These are phyloP conservation scores for Pseudorectes ferrugineus DNA, from an alignment of 2,113 vertebrate species.

Conservation along the genomic window DNA sequence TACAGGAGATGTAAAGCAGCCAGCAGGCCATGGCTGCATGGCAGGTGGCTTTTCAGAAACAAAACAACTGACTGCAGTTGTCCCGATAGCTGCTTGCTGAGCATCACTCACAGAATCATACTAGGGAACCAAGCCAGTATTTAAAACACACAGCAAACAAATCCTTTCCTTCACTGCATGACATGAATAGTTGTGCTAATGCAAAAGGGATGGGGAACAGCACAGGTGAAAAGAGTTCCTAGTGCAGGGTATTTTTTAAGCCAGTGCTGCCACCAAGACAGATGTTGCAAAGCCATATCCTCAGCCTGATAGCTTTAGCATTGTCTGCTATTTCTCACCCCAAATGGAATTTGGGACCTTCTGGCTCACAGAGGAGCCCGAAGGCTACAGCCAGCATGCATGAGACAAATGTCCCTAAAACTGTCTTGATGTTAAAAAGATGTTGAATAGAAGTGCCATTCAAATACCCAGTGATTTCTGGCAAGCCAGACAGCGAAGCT, in stretches of 20 bases:
- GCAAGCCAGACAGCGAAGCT: background rate
- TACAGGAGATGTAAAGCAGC: background rate
- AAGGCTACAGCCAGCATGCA: constrained; percentile 45
- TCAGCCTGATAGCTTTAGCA: background rate
- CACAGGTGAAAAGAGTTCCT: background rate
- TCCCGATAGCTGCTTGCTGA: background rate
- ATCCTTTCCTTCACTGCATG: background rate
- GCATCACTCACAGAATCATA: accelerated
- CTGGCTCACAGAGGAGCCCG: constrained; percentile 40
- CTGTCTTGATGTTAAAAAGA: constrained; percentile 52
- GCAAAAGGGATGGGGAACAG: background rate
- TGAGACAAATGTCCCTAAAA: constrained; percentile 37
- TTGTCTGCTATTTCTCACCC: constrained; percentile 9
- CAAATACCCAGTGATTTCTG: constrained; percentile 54
- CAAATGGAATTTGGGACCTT: constrained; percentile 37
- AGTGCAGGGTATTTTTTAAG: background rate
- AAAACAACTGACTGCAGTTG: background rate
- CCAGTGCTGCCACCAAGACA: background rate
- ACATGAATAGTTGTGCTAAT: background rate
- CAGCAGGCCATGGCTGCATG: accelerated
- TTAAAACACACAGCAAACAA: background rate
- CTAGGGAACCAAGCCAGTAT: background rate
- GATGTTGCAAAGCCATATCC: background rate
- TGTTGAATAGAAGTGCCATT: constrained; percentile 44
- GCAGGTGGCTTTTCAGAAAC: background rate